Conservation (phyloP, 2,113 vertebrate genomes). For the Rostratula benghalensis region DNA sequence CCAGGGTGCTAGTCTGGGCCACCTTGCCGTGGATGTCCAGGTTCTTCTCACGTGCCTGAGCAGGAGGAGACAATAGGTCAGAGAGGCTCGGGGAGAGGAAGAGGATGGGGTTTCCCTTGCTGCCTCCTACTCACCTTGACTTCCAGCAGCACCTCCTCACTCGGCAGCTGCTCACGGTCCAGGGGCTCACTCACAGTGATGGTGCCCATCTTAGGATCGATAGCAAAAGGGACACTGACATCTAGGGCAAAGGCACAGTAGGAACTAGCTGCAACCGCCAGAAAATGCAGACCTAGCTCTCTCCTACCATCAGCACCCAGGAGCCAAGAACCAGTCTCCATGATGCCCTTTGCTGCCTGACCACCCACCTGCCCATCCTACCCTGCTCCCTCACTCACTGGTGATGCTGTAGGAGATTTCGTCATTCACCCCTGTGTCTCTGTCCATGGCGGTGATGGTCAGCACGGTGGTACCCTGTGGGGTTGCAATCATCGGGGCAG, state of each 20-base stretch:
- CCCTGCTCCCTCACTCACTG: constrained; percentile 22
- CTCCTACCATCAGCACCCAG: background rate
- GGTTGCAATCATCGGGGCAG: background rate
- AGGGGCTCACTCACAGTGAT: constrained; percentile 73
- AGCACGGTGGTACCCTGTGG: constrained; percentile 37
- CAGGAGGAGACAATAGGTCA: background rate
- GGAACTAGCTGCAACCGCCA: background rate
- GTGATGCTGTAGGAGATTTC: constrained; percentile 28
- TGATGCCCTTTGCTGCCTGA: background rate
- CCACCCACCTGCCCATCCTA: no score
- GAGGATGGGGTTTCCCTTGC: background rate
- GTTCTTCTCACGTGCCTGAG: constrained; percentile 70
- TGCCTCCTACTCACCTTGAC: constrained; percentile 78
- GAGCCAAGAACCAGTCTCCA: background rate
- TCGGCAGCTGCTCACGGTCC: constrained; percentile 82
- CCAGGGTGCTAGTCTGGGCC: constrained; percentile 54
- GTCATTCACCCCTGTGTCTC: constrained; percentile 46
- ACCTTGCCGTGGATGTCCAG: constrained; percentile 18
- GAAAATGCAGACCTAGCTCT: background rate
- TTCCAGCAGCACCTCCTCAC: constrained; percentile 70
- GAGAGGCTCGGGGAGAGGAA: background rate
- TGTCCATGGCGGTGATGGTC: constrained; percentile 3
- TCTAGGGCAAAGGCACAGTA: constrained; percentile 45
- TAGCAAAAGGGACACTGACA: constrained; percentile 72
- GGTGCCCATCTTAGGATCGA: constrained; percentile 51